These are phyloP conservation scores for Chinchilla lanigera DNA, from an alignment of 2,113 vertebrate genomes.

Conservation along the genomic window DNA sequence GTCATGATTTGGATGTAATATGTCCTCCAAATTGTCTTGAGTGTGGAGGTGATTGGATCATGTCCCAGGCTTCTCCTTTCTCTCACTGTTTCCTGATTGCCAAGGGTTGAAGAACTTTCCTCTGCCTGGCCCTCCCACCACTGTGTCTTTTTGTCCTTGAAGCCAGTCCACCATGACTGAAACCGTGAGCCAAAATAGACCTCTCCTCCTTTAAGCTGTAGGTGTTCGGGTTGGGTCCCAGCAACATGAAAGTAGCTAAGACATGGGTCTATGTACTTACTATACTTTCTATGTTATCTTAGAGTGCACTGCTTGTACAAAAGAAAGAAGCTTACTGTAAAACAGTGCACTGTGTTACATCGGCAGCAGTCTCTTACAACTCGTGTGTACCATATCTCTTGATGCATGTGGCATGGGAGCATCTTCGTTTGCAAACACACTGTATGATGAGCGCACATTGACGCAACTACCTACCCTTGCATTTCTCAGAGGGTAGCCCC, in stretches of 20 bases:
- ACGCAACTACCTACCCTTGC: accelerated
- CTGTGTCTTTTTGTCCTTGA: neutral
- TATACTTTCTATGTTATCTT: neutral
- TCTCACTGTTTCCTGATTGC: neutral
- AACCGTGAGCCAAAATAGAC: neutral
- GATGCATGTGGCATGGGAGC: neutral
- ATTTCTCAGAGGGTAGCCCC: neutral
- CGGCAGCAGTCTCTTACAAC: neutral
- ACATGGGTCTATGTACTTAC: neutral
- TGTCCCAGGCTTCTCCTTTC: neutral
- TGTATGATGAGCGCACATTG: no score
- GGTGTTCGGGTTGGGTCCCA: neutral
- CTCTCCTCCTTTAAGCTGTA: neutral
- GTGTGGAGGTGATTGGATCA: neutral
- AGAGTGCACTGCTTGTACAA: neutral
- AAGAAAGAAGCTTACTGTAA: neutral
- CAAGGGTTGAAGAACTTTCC: neutral
- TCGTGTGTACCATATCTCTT: neutral
- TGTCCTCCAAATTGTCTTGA: neutral
- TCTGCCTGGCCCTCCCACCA: neutral
- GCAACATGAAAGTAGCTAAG: neutral
- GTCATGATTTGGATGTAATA: neutral
- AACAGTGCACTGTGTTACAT: neutral
- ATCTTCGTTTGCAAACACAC: neutral
- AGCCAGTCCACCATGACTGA: neutral